These are phyloP conservation scores for Plemyria rubiginata DNA, from an alignment of 2,888 invertebrate species.

Conservation along the genomic window DNA sequence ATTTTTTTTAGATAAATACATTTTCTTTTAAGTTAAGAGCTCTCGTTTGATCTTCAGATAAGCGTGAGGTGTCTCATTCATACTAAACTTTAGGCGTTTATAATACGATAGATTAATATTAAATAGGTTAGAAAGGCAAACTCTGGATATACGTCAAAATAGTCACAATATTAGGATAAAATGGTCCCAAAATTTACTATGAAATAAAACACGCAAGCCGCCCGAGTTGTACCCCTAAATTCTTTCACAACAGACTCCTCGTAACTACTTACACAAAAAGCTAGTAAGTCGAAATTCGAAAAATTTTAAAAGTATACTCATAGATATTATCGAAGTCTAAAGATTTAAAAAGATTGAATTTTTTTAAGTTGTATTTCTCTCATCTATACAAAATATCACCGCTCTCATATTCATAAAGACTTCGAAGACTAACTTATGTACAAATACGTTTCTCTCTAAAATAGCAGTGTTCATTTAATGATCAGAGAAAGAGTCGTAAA, in stretches of 20 bases:
- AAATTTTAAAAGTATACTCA: conserved; percentile 46
- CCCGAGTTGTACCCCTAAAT: conserved; percentile 52
- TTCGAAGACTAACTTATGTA: conserved; percentile 68
- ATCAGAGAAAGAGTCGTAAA: conserved; percentile 49
- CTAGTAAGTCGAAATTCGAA: conserved; percentile 58
- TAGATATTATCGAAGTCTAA: conserved; percentile 57
- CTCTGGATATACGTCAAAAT: conserved; percentile 39
- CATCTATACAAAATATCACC: conserved; percentile 80
- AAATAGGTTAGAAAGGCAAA: conserved; percentile 40
- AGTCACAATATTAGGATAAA: conserved; percentile 63
- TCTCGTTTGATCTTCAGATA: conserved; percentile 51
- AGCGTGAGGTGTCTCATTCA: conserved; percentile 72
- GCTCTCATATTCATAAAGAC: conserved; percentile 74
- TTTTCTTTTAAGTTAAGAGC: conserved; percentile 49
- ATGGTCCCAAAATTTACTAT: conserved; percentile 84
- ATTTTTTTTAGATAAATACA: conserved; percentile 50
- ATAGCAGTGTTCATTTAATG: conserved; percentile 63
- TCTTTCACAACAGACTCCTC: conserved; percentile 51
- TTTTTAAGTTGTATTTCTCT: conserved; percentile 56
- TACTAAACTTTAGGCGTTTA: conserved; percentile 73
- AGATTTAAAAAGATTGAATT: conserved; percentile 58
- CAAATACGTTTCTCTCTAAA: conserved; percentile 68
- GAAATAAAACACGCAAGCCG: conserved; percentile 76
- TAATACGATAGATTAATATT: conserved; percentile 40
- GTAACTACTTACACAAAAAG: conserved; percentile 70